These are phyloP conservation scores for Silurus asotus DNA, from an alignment of 2,113 vertebrate species.

Conservation along the genomic window DNA sequence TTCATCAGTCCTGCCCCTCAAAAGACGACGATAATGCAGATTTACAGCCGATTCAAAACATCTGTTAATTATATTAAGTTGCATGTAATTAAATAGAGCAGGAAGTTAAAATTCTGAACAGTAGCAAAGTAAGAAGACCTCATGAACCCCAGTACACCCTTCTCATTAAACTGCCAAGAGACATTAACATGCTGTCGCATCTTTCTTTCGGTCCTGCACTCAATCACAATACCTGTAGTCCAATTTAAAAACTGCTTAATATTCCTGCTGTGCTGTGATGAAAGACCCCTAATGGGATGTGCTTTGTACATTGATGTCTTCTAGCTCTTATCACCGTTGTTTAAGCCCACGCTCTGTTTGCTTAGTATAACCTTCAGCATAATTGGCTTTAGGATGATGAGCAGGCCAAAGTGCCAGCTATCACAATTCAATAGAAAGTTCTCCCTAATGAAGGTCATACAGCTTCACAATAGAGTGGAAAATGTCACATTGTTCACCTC, in stretches of 20 bases:
- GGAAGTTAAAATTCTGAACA: background rate
- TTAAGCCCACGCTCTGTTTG: background rate
- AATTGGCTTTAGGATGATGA: conserved; percentile 26
- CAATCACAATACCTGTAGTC: background rate
- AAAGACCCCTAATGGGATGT: conserved; percentile 20
- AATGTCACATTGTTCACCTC: conserved; percentile 6
- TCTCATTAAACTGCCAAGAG: conserved; percentile 20
- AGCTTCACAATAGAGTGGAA: background rate
- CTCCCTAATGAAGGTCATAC: conserved; percentile 1
- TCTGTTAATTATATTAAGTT: conserved; percentile 23
- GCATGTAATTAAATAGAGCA: background rate
- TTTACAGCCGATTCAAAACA: conserved; percentile 7
- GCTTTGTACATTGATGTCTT: conserved; percentile 15
- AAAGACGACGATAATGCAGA: background rate
- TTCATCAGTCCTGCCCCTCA: background rate
- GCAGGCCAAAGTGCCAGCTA: background rate
- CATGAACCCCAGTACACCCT: conserved; percentile 27
- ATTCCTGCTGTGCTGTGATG: conserved; percentile 22
- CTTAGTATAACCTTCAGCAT: conserved; percentile 26
- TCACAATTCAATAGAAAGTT: background rate
- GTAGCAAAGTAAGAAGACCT: background rate
- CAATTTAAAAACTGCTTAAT: conserved; percentile 4
- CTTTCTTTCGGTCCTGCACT: background rate
- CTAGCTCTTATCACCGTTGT: conserved; percentile 31
- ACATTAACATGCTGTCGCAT: conserved; percentile 22